These are phyloP conservation scores for Ianthella basta DNA, from an alignment of 37 sponge, comb jelly and placozoan species.

Conservation along the genomic window DNA sequence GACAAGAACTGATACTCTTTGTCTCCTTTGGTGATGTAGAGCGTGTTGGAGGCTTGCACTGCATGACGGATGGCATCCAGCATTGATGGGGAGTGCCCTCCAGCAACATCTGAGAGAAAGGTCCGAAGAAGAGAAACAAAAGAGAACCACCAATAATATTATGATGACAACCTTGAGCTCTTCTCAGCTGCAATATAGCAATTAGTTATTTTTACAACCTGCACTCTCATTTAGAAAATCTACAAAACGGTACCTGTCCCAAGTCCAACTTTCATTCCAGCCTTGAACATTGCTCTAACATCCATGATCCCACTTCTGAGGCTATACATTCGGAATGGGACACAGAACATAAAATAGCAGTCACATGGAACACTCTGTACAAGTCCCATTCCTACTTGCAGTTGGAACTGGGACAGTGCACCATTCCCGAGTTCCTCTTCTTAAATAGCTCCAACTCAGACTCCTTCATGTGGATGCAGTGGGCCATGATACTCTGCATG, in stretches of 20 bases:
- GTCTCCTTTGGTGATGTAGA: constrained; percentile 31
- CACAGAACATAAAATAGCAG: neutral
- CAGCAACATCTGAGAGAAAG: constrained; percentile 68
- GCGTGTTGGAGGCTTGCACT: constrained; percentile 49
- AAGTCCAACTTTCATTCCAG: constrained; percentile 64
- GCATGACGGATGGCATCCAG: constrained; percentile 66
- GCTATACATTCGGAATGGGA: constrained; percentile 22
- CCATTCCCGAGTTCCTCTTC: constrained; percentile 52
- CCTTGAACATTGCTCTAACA: constrained; percentile 40
- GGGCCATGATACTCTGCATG: constrained; percentile 67
- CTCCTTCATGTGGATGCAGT: constrained; percentile 63
- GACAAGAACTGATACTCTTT: constrained; percentile 29
- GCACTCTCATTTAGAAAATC: no score
- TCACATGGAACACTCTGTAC: neutral
- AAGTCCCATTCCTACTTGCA: constrained; percentile 38
- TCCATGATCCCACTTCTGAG: constrained; percentile 66
- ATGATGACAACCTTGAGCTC: no score
- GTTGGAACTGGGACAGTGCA: constrained; percentile 86
- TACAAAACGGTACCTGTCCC: constrained; percentile 81
- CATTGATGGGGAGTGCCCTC: constrained; percentile 68
- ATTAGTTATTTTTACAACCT: no score
- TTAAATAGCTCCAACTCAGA: constrained; percentile 54
- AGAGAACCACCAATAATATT: no score
- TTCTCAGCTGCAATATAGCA: no score
- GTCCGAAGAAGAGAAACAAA: neutral